These are phyloP conservation scores for Erpornis zantholeuca DNA, from an alignment of 2,113 vertebrate species.

Conservation along the genomic window DNA sequence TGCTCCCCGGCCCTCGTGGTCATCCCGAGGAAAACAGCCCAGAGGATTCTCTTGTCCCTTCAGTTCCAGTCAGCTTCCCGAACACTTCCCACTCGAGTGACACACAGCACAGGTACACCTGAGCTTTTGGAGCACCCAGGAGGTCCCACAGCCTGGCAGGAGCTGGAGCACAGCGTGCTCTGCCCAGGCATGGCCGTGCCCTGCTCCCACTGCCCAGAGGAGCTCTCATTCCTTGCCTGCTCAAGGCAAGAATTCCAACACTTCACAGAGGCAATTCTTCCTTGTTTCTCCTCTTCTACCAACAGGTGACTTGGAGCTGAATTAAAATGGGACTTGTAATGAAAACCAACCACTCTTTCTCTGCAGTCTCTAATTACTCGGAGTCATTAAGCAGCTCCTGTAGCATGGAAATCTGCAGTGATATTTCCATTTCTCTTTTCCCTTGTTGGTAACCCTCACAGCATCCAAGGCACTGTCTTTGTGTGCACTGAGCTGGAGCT, in stretches of 20 bases:
- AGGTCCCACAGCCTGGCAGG: fast-evolving
- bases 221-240: not conserved
- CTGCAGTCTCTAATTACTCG: not conserved
- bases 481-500: not conserved
- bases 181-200: fast-evolving
- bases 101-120: not conserved
- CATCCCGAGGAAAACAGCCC: not conserved
- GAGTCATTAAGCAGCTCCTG: not conserved
- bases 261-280: not conserved
- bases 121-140: not conserved
- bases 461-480: not conserved
- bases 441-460: not conserved
- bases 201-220: fast-evolving
- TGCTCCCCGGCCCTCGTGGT: fast-evolving
- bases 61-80: fast-evolving
- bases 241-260: not conserved
- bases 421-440: not conserved
- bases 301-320: slow-evolving; percentile 24
- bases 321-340: not conserved
- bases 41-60: not conserved
- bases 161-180: not conserved
- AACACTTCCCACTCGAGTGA: not conserved
- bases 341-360: slow-evolving; percentile 1
- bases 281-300: not conserved
- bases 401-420: not conserved